Conservation (phyloP, 2,888 invertebrate genomes). For the Drosophila mimetica region DNA sequence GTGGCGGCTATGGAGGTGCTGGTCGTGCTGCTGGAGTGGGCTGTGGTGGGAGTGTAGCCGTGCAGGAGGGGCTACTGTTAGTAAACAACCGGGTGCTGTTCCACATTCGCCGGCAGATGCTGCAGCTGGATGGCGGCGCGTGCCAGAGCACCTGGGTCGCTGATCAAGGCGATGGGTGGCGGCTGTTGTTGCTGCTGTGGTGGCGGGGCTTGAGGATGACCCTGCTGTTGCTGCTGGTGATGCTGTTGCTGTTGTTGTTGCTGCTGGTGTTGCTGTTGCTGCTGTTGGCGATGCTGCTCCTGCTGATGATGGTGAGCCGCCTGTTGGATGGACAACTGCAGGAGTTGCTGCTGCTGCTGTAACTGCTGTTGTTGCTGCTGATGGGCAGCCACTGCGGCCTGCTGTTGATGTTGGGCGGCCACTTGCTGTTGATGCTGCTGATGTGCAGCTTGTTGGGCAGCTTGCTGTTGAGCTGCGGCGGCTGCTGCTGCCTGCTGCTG, state of each 20-base stretch:
- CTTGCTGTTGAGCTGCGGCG: slow-evolving; percentile 77
- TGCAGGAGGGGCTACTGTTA: slow-evolving; percentile 81
- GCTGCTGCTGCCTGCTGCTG: slow-evolving; percentile 67
- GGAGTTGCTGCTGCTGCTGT: slow-evolving; percentile 75
- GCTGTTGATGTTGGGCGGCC: slow-evolving; percentile 72
- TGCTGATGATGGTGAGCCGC: slow-evolving; percentile 80
- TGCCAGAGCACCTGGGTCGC: slow-evolving; percentile 83
- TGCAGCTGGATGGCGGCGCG: slow-evolving; percentile 84
- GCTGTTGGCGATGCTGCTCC: slow-evolving; percentile 76
- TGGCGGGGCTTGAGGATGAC: slow-evolving; percentile 69
- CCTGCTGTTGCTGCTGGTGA: slow-evolving; percentile 72
- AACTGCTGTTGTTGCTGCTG: slow-evolving; percentile 78
- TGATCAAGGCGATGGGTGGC: slow-evolving; percentile 83
- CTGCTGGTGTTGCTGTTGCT: slow-evolving; percentile 74
- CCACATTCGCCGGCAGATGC: slow-evolving; percentile 83
- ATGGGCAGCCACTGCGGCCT: slow-evolving; percentile 71
- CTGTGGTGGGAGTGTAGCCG: slow-evolving; percentile 60
- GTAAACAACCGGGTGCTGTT: slow-evolving; percentile 84
- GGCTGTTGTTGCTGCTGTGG: slow-evolving; percentile 80
- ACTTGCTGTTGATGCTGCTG: slow-evolving; percentile 73
- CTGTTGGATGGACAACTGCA: slow-evolving; percentile 75
- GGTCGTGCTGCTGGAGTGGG: slow-evolving; percentile 52
- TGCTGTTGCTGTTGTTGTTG: slow-evolving; percentile 77
- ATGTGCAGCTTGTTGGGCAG: slow-evolving; percentile 72
- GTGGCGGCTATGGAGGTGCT: slow-evolving; percentile 36